Evolutionary conservation across 1,140 invertebrate species (phyloP), one percentile per base, ranked within the genome.

Genomic region (Drosophila lowei): DNA sequence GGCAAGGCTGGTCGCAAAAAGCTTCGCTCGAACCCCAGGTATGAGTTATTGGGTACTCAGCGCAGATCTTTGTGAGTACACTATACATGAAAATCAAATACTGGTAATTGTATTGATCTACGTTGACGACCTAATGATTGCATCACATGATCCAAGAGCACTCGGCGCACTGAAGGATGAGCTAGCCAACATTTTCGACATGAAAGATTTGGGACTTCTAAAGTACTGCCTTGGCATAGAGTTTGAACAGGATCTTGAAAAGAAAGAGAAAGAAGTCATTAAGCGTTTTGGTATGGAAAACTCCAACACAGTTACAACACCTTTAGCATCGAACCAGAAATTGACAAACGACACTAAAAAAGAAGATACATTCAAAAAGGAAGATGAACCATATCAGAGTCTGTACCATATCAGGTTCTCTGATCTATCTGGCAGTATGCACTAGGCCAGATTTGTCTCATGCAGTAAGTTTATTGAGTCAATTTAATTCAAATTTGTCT

Each of bases 1-100:
- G 52, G 81, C 61, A 30, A 49, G 92, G 30, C 75, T 92, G 16
- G 91, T 93, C 0, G 80, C 76, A 4, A 84, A 85, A 79, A 92
- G 92, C 4, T 93, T 76, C 61, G 49, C 28, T 6, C 92, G 92
- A 68, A 62, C 54, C 2, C 21, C 21, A 23, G 21, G 21, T 23
- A 23, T 23, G 21, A 23, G 1, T 23, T 23, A 23, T 23, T 23
- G 21, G 21, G 21, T 23, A 23, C 21, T 23, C 2, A 23, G 21
- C 21, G 21, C 21, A 23, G 21, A 23, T 3, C 21, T 3, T 3
- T 23, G 21, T 23, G 21, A 3, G 4, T 23, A 23, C 4, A 23
- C 21, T 3, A 23, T 23, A 23, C 21, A 23, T 23, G 2, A 23
- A 23, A 23, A 23, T 3, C 2, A 23, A 23, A 23, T 23, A 23